These are phyloP conservation scores for Drosophila mulleri DNA, from an alignment of 2,888 invertebrate genomes.

Conservation along the genomic window DNA sequence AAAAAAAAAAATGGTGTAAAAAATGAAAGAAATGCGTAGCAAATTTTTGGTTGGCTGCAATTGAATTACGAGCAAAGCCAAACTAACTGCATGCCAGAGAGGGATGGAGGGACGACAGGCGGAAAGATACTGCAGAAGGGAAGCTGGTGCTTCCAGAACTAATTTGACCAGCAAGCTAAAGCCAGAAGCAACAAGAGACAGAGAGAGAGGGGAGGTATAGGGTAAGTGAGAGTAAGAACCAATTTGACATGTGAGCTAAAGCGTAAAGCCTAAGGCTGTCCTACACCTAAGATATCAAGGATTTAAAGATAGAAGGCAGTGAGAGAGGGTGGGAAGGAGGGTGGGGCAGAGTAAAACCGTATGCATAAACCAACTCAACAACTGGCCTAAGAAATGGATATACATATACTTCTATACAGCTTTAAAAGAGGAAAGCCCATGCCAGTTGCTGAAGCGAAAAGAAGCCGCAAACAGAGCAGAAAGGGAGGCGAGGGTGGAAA, in stretches of 20 bases:
- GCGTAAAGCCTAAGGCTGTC: neutral
- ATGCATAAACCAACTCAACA: neutral
- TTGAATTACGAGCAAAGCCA: conserved; percentile 39
- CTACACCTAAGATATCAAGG: neutral
- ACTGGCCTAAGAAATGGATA: neutral
- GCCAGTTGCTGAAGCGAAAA: neutral
- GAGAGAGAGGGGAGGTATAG: neutral
- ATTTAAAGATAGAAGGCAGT: neutral
- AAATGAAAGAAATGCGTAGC: conserved; percentile 34
- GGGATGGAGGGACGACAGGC: neutral
- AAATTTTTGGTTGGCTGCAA: conserved; percentile 48
- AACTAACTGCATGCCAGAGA: conserved; percentile 11
- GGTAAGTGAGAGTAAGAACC: neutral
- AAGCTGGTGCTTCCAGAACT: neutral
- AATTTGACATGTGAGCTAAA: neutral
- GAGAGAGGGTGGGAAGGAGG: too few relatives aligned
- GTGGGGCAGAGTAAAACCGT: too few relatives aligned
- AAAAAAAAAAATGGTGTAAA: conserved; percentile 29
- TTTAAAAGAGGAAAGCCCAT: neutral
- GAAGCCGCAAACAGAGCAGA: neutral
- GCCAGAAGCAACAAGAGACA: neutral
- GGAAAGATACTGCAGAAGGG: too few relatives aligned
- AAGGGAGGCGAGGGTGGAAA: too few relatives aligned
- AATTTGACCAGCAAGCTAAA: conserved; percentile 2
- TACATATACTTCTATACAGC: neutral